These are phyloP conservation scores for Zhuqinia jingwanae DNA, from an alignment of 2,888 invertebrate species.

Conservation along the genomic window DNA sequence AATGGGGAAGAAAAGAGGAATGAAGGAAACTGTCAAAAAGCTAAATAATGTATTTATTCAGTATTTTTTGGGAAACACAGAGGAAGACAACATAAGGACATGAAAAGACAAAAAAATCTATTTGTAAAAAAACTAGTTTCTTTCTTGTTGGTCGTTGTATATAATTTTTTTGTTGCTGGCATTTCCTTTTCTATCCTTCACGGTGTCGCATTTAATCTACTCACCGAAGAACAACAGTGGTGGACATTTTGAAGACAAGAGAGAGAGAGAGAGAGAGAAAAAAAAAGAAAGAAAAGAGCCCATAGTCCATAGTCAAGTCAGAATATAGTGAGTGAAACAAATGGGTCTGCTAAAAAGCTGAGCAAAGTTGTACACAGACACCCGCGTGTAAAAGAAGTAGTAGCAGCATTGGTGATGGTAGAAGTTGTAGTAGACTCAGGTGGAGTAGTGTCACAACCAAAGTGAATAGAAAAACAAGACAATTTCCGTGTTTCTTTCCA, in stretches of 20 bases:
- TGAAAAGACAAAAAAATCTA: background rate
- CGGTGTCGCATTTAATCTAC: slow-evolving; percentile 55
- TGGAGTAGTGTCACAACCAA: slow-evolving; percentile 52
- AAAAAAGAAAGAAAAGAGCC: background rate
- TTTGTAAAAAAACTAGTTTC: background rate
- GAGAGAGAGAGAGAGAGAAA: background rate
- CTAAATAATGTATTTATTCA: slow-evolving; percentile 51
- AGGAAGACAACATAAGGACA: background rate
- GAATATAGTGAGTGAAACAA: slow-evolving; percentile 31
- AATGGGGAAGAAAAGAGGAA: slow-evolving; percentile 2
- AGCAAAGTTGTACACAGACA: background rate
- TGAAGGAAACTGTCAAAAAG: slow-evolving; percentile 47
- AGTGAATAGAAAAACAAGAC: slow-evolving; percentile 36
- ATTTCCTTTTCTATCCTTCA: slow-evolving; percentile 29
- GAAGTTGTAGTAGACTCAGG: slow-evolving; percentile 19
- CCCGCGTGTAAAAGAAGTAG: background rate
- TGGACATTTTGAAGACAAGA: background rate
- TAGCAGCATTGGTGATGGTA: background rate
- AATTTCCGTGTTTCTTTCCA: slow-evolving; percentile 23
- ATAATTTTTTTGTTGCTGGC: background rate
- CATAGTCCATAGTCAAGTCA: too few species aligned
- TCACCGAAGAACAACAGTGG: background rate
- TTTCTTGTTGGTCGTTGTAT: background rate
- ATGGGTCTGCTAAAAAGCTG: background rate
- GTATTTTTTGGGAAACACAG: background rate